Percentiles rank a stretch among this genome's conserved stretches.
Evolutionary conservation across 2,113 vertebrate species (phyloP).

Genomic region (Columba livia): DNA sequence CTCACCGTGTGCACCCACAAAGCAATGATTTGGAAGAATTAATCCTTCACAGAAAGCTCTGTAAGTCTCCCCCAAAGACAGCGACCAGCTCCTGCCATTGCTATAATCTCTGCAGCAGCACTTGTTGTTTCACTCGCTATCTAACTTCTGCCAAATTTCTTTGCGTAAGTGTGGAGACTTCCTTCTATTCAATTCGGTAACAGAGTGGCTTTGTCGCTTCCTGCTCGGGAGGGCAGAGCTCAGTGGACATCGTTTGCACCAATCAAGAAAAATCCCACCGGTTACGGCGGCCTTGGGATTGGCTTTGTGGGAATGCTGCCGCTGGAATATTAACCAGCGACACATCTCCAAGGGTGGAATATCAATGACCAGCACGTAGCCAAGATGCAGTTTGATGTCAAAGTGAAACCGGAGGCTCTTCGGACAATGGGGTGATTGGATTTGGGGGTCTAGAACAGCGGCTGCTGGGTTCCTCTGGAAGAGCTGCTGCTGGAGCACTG

Average conservation of each 20-base stretch:
- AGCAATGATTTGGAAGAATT: background rate
- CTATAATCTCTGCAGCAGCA: conserved; percentile 34
- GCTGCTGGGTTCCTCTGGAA: background rate
- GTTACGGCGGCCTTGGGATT: background rate
- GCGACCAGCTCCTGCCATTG: background rate
- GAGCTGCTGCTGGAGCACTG: background rate
- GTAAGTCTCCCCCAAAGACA: background rate
- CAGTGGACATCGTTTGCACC: conserved; percentile 25
- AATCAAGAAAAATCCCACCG: conserved; percentile 9
- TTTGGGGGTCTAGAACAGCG: background rate
- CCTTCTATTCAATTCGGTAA: conserved; percentile 83
- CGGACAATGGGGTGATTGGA: fast-evolving
- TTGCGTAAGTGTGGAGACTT: conserved; percentile 81
- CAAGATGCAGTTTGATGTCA: fast-evolving
- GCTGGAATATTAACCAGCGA: background rate
- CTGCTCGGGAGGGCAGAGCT: conserved; percentile 60
- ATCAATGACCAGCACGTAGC: background rate
- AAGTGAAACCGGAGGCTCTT: background rate
- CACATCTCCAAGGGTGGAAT: background rate
- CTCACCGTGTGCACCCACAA: background rate
- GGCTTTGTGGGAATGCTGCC: background rate
- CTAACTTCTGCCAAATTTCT: conserved; percentile 76
- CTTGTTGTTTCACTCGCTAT: conserved; percentile 57
- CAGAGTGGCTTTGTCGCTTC: conserved; percentile 75
- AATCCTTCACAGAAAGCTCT: conserved; percentile 13